Conservation (phyloP, 2,888 invertebrate species). For the Zelleria hepariella region DNA sequence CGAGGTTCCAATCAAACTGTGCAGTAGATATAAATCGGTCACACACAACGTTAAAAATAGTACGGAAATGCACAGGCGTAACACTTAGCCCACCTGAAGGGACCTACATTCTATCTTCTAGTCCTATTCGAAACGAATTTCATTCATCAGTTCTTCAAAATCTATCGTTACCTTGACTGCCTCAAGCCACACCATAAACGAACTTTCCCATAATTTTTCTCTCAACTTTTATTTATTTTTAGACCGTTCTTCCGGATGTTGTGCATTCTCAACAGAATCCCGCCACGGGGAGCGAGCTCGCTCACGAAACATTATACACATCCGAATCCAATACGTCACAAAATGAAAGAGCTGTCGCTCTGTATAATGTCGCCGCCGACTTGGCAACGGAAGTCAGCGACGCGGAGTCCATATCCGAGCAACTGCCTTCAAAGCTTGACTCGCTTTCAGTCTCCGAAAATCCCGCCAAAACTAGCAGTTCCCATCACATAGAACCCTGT, state of each 20-base stretch:
- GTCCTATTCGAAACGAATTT: neutral
- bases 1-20: conserved; percentile 6
- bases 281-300: conserved; percentile 30
- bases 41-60: conserved; percentile 47
- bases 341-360: conserved; percentile 22
- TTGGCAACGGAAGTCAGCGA: conserved; percentile 31
- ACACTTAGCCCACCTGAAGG: conserved; percentile 21
- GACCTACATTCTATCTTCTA: neutral
- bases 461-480: conserved; percentile 18
- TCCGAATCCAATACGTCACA: conserved; percentile 27
- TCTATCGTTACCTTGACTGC: neutral
- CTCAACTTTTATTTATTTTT: conserved; percentile 56
- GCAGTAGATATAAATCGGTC: conserved; percentile 16
- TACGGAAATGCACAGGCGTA: conserved; percentile 41
- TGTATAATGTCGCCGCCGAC: conserved; percentile 25
- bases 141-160: neutral
- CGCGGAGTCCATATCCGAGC: conserved; percentile 59
- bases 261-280: conserved; percentile 65
- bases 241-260: conserved; percentile 69
- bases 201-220: conserved; percentile 30
- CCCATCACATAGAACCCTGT: conserved; percentile 27
- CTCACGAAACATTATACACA: conserved; percentile 2
- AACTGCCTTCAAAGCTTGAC: conserved; percentile 51
- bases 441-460: conserved; percentile 41
- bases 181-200: conserved; percentile 1